These are phyloP conservation scores for Cathartes aura DNA, from an alignment of 2,113 vertebrate genomes.

Conservation along the genomic window DNA sequence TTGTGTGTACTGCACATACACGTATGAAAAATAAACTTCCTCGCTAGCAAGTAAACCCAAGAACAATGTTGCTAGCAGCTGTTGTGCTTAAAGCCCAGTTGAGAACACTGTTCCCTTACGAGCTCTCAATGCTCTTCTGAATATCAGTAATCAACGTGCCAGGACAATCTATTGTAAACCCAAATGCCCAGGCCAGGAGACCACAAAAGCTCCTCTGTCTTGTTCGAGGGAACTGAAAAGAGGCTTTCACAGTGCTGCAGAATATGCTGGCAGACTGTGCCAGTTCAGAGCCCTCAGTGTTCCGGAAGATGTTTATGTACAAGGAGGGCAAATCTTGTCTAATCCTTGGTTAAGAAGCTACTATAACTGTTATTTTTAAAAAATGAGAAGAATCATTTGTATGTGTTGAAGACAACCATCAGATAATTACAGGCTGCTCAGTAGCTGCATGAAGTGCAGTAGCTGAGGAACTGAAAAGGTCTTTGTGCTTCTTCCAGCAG, in stretches of 20 bases:
- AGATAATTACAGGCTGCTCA: neutral
- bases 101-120: conserved; percentile 30
- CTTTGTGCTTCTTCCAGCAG: conserved; percentile 1
- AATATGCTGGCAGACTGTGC: neutral
- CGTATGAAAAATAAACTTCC: conserved; percentile 48
- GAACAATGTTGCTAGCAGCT: conserved; percentile 42
- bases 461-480: neutral
- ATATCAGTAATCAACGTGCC: neutral
- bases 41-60: neutral
- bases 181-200: neutral
- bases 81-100: neutral
- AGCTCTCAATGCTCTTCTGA: conserved; percentile 26
- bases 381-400: neutral
- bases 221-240: neutral
- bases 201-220: conserved; percentile 52
- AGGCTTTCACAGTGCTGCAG: conserved; percentile 14
- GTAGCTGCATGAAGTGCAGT: neutral
- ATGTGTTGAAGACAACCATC: neutral
- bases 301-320: neutral
- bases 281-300: neutral
- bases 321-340: conserved; percentile 32
- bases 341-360: conserved; percentile 1
- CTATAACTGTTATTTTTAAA: conserved; percentile 4
- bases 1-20: neutral
- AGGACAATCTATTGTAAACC: conserved; percentile 25